Evolutionary conservation across 2,113 vertebrate species (phyloP), one percentile per base, ranked within the genome.

Genomic region (Hippopotamus amphibius): DNA sequence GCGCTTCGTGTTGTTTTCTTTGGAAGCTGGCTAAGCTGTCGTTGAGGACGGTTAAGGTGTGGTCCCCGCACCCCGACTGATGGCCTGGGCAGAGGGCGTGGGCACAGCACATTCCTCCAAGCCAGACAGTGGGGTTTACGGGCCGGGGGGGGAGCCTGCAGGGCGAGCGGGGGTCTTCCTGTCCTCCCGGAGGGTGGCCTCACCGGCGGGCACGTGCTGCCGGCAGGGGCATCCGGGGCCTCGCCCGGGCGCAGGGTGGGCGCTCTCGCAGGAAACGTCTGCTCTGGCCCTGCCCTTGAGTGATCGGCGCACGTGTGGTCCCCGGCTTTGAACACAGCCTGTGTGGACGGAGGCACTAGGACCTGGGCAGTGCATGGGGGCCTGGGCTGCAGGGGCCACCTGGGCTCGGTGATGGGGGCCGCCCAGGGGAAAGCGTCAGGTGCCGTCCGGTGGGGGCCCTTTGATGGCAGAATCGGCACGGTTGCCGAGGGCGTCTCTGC

Each of bases 11-110:
- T 8, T 16, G 21, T 14, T 13, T 46, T 63, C 10, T 19, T 37
- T 11, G 16, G 94, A 71, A n/a, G 15, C 46, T 4, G 50, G 14
- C 41, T 26, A 11, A 0, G 0, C 57, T 57, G 33, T 55, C 66
- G 41, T 53, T 5, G 46, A 50, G 3, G 59, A 33, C n/a, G 22
- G 5, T 24, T 30, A 33, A n/a, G 22, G 26, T 50, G 4, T 37
- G 2, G 22, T 53, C 41, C 14, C 1, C 63, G 7, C 10, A 7
- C 0, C 21, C 77, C 10, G 11, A 2, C 0, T 26, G 15, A 9
- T 66, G 63, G 41, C 41, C 48, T 3, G 22, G 41, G 46, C 50
- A 14, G 9, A 50, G 9, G 7, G 11, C 5, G 12, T 43, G 33
- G 12, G 21, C 24, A 13, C 9, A 3, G 14, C 3, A 6, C 3